phyloP scores from a whole-genome alignment of 2,797 vertebrate genomes.

The Gymnothorax reevesii region DNA sequence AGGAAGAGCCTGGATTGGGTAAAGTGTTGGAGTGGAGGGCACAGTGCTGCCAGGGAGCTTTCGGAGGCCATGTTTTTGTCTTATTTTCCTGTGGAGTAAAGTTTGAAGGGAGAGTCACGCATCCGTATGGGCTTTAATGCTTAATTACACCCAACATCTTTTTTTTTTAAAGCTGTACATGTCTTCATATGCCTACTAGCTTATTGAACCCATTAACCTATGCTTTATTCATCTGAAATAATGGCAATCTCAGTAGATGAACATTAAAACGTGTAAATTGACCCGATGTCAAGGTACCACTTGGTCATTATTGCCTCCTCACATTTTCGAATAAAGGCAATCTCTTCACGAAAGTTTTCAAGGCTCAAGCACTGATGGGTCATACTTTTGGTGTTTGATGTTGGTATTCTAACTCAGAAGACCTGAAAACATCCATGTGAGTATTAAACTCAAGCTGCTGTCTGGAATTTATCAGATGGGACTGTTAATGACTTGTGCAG shows the following conservation, averaged over 20 bases:
- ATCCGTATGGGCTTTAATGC: background rate
- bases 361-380: background rate
- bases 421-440: background rate
- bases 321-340: background rate
- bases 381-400: background rate
- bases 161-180: no score
- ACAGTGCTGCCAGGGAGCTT: slow-evolving; percentile 96
- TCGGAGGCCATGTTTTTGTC: slow-evolving; percentile 99
- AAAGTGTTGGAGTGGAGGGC: slow-evolving; percentile 77
- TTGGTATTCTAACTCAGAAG: background rate
- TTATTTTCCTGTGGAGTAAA: slow-evolving; percentile 84
- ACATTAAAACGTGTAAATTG: no score
- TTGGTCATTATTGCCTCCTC: background rate
- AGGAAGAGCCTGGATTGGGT: slow-evolving; percentile 83
- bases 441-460: background rate
- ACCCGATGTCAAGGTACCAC: background rate
- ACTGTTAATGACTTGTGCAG: background rate
- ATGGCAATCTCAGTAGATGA: no score
- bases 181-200: no score
- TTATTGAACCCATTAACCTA: no score
- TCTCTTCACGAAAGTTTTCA: background rate
- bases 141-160: no score
- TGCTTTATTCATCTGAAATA: no score
- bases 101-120: background rate
- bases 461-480: background rate